phyloP scores from a whole-genome alignment of 2,888 invertebrate genomes.

The Galerucella pusilla region DNA sequence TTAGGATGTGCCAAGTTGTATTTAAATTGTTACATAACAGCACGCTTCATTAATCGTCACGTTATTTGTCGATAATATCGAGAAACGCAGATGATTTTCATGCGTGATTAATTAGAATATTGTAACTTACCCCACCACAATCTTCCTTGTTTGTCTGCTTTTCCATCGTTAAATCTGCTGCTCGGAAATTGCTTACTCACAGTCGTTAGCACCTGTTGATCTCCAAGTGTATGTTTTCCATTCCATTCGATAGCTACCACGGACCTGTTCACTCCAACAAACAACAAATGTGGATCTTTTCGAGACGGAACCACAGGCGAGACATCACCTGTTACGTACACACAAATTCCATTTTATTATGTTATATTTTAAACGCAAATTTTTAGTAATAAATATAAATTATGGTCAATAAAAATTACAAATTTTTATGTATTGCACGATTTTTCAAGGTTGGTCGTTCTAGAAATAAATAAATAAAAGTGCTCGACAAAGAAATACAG shows the following conservation, averaged over 20 bases:
- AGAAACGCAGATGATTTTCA: too few species aligned
- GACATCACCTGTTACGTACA: conserved; percentile 26
- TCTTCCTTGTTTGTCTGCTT: conserved; percentile 69
- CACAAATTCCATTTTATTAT: conserved; percentile 27
- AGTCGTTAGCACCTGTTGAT: conserved; percentile 57
- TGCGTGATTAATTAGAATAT: background rate
- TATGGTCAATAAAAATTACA: too few species aligned
- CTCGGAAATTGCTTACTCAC: conserved; percentile 65
- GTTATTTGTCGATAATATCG: too few species aligned
- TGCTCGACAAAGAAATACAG: too few species aligned
- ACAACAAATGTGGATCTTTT: conserved; percentile 51
- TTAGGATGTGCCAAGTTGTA: too few species aligned
- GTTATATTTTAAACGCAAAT: background rate
- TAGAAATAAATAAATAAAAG: too few species aligned
- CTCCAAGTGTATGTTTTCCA: conserved; percentile 52
- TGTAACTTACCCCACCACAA: conserved; percentile 68
- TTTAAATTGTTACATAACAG: too few species aligned
- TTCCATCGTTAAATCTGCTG: conserved; percentile 72
- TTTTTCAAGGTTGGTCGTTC: too few species aligned
- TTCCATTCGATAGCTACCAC: conserved; percentile 68
- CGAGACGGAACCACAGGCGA: conserved; percentile 52
- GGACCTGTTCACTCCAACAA: conserved; percentile 56
- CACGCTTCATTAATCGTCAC: too few species aligned
- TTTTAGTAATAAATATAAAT: too few species aligned
- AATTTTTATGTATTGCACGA: too few species aligned